phyloP scores from a whole-genome alignment of 2,113 vertebrate genomes.

The Ctenodactylus gundi region DNA sequence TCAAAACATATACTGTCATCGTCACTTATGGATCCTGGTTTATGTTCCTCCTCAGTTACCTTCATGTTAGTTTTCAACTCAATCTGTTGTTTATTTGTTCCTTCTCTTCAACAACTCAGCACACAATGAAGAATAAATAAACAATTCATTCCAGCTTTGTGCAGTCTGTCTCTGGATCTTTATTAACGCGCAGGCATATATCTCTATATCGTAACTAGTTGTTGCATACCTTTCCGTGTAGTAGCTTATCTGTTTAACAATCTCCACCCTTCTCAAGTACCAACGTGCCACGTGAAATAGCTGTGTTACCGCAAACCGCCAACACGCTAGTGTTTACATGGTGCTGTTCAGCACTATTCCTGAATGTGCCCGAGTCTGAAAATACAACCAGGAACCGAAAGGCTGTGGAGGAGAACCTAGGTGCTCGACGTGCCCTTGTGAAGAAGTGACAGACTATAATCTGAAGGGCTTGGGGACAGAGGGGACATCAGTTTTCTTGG shows the following conservation, averaged over 20 bases:
- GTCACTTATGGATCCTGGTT: neutral
- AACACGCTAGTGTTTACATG: too few relatives aligned
- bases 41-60: neutral
- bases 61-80: conserved; percentile 34
- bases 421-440: neutral
- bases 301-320: neutral
- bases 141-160: conserved; percentile 24
- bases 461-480: neutral
- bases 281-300: neutral
- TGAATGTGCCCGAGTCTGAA: neutral
- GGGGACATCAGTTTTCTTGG: neutral
- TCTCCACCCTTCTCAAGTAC: neutral
- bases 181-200: neutral
- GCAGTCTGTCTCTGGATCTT: conserved; percentile 44
- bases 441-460: neutral
- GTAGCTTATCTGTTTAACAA: neutral
- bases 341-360: neutral
- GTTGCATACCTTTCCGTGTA: neutral
- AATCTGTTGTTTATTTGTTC: conserved; percentile 1
- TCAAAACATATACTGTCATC: neutral
- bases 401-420: neutral
- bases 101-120: conserved; percentile 26
- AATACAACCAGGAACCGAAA: conserved; percentile 1
- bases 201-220: neutral
- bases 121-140: conserved; percentile 1